These are phyloP conservation scores for Oreochromis mossambicus DNA, from an alignment of 2,797 vertebrate species.

Conservation along the genomic window DNA sequence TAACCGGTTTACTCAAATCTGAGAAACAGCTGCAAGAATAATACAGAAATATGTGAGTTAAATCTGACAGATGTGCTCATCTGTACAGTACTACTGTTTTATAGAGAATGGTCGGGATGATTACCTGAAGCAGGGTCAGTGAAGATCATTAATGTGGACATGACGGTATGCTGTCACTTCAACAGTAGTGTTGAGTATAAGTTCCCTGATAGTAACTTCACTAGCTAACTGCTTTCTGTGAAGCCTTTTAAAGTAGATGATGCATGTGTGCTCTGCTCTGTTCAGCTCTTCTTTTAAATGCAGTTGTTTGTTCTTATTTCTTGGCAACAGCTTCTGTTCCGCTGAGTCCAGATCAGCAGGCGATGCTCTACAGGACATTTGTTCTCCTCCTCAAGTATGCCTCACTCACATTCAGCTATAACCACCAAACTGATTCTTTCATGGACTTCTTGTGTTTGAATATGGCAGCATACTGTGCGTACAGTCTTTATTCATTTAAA, in stretches of 20 bases:
- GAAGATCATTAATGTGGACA: neutral
- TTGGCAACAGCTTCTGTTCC: constrained; percentile 83
- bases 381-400: constrained; percentile 87
- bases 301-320: neutral
- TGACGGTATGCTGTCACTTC: neutral
- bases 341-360: constrained; percentile 79
- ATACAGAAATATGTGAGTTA: neutral
- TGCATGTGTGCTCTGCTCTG: neutral
- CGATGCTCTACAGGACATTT: constrained; percentile 85
- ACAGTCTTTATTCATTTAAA: neutral
- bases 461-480: neutral
- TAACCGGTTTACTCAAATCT: neutral
- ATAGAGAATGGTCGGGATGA: neutral
- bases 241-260: neutral
- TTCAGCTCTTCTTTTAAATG: neutral
- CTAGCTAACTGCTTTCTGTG: neutral
- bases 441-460: neutral
- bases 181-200: neutral
- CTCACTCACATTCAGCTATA: neutral
- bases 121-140: neutral
- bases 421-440: neutral
- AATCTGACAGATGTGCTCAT: neutral
- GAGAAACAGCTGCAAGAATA: neutral
- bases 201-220: neutral
- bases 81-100: neutral